A percentile compares a stretch with the other conserved stretches of the same genome.
These are phyloP conservation scores for Echeneis naucrates DNA, from an alignment of 2,797 vertebrate genomes.

Conservation along the genomic window DNA sequence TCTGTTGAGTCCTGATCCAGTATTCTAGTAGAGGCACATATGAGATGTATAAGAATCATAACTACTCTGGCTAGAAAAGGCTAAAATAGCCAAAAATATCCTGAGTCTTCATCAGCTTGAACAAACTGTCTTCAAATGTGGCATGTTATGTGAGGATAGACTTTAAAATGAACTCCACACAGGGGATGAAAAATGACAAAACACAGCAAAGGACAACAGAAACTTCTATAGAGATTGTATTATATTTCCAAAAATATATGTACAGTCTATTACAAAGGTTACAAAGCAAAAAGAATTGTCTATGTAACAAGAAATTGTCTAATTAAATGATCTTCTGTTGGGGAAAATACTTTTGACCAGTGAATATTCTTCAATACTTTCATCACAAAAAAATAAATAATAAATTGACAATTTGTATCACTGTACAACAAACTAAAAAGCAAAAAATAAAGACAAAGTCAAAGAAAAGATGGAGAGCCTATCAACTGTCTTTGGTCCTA, in stretches of 20 bases:
- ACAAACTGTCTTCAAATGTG: no score
- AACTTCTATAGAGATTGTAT: conserved; percentile 92
- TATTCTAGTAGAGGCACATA: no score
- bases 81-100: no score
- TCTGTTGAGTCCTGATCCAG: no score
- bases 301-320: conserved; percentile 92
- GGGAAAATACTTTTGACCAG: conserved; percentile 87
- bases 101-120: background rate
- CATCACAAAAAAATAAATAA: conserved; percentile 98
- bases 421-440: conserved; percentile 93
- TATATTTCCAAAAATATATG: conserved; percentile 99
- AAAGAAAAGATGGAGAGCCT: conserved; percentile 86
- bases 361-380: conserved; percentile 90
- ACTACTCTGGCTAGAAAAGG: no score
- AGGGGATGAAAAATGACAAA: conserved; percentile 10
- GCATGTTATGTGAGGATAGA: background rate
- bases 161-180: background rate
- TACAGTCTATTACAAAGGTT: conserved; percentile 99
- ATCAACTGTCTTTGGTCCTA: conserved; percentile 99
- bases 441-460: conserved; percentile 75
- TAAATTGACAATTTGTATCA: conserved; percentile 90
- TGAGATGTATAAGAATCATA: no score
- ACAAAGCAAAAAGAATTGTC: conserved; percentile 96
- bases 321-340: conserved; percentile 90
- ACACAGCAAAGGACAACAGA: conserved; percentile 61